Evolutionary conservation across 2,888 invertebrate species (phyloP), one percentile per base, ranked within the genome.

Genomic region (Heliconius cydno): DNA sequence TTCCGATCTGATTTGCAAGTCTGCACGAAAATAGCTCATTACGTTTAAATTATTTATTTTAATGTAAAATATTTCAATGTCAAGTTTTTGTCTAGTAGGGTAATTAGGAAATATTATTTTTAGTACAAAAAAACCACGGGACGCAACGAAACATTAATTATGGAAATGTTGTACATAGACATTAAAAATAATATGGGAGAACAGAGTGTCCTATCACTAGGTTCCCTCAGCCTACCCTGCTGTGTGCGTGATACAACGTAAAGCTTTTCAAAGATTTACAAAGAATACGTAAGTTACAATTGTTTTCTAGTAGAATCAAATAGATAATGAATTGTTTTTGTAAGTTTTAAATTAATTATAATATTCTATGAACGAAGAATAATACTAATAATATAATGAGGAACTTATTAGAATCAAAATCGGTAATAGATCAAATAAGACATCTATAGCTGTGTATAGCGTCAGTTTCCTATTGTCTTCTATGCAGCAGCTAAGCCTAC

Each of bases 401-500:
- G 22, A 41, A 41, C 65, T 19, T 75, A 65, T 75, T 65, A 75
- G 65, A 75, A 65, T 5, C 13, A 46, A 75, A 46, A 38, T 28
- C 38, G 19, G 25, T 28, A 38, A 41, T 9, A 75, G 28, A 73
- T 73, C 73, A 60, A 60, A 60, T 38, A 73, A 75, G 65, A 65
- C 34, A 41, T 38, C 6, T 25, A 22, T 19, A 28, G 6, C 9
- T 15, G n/a, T 13, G 13, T 6, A 65, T 30, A 22, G 52, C 63
- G 74, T 38, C 19, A 19, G 38, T 9, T 25, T n/a, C 57, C 19
- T 60, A 38, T 74, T 38, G 74, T 74, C n/a, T 28, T 60, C 22
- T 52, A 76, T 38, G 38, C 25, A 60, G n/a, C 60, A n/a, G n/a
- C 60, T 60, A n/a, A 67, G 73, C 73, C 34, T 68, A 25, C 75